Conservation (phyloP, 2,113 vertebrate species). For the Pycnonotus jocosus region DNA sequence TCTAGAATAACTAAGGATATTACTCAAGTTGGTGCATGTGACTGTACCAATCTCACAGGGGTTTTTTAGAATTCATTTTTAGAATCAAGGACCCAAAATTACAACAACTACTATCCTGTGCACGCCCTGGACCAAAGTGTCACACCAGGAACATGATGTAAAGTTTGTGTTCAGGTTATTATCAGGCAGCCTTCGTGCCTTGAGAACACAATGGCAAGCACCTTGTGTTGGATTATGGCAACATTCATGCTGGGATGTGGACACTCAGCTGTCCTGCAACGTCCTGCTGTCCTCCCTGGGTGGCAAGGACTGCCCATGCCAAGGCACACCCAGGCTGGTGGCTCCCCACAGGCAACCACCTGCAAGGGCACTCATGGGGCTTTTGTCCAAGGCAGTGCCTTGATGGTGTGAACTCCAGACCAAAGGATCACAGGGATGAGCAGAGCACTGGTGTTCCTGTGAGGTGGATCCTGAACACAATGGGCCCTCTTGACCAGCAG, state of each 20-base stretch:
- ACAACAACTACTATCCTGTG: neutral
- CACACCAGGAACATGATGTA: accelerated
- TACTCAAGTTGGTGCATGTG: neutral
- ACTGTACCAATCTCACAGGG: neutral
- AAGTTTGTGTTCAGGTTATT: neutral
- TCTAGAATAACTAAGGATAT: neutral
- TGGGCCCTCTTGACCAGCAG: neutral
- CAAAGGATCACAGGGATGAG: accelerated
- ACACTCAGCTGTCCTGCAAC: neutral
- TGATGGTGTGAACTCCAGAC: neutral
- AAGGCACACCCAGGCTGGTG: accelerated
- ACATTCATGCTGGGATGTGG: neutral
- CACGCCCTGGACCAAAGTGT: neutral
- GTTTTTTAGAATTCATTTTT: neutral
- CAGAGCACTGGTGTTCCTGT: accelerated
- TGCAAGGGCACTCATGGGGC: accelerated
- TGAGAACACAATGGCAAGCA: neutral
- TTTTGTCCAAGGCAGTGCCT: neutral
- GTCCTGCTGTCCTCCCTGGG: neutral
- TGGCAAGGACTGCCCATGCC: neutral
- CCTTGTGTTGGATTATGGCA: neutral
- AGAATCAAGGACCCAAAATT: neutral
- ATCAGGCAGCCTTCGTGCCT: neutral
- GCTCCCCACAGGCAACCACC: neutral
- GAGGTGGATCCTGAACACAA: neutral